Base-by-base conservation (phyloP, 1,140 invertebrate species). In the Halesus radiatus region DNA sequence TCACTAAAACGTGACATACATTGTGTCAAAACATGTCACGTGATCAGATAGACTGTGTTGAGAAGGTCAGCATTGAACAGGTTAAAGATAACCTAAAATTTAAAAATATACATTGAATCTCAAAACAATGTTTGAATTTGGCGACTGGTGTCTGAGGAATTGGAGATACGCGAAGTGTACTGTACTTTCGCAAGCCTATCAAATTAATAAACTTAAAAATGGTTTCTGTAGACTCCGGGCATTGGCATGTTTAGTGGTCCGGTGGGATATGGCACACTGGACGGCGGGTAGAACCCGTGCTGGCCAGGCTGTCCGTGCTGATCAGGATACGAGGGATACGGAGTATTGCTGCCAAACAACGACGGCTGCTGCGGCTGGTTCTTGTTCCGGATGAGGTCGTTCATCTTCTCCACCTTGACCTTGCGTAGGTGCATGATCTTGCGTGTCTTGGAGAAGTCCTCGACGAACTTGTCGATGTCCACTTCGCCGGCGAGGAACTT, bases 321-420 rank as follows among this genome's bases (percentile, higher is more conserved):
- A 16, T 66, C 58, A 5, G 54, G 64, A 26, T 75, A 81, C n/a
- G 37, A 22, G 23, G 79, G 79, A 58, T 80, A 83, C 6, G 81
- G 32, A 50, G 58, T 15, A 18, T 64, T 70, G 5, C 80, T 70
- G 7, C 78, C 81, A 75, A 80, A 83, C 68, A 80, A 86, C 79
- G 45, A 84, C 1, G 85, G 84, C 76, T 81, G 85, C 18, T 58
- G 62, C 1, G 78, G 84, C 87, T 87, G 87, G 79, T 79, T 60
- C 64, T 66, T 75, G 15, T 80, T 75, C n/a, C 91, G 91, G 50
- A 96, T 90, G 1, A 97, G 85, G 86, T 97, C 96, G 74, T 91
- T 89, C 92, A 97, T 94, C 90, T 97, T 97, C 74, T 97, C 96
- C 16, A 94, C 92, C 90, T 97, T 97, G 0, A 97, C 93, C 85